These are phyloP conservation scores for Heliconius hewitsoni DNA, from an alignment of 1,140 invertebrate species.

Conservation along the genomic window DNA sequence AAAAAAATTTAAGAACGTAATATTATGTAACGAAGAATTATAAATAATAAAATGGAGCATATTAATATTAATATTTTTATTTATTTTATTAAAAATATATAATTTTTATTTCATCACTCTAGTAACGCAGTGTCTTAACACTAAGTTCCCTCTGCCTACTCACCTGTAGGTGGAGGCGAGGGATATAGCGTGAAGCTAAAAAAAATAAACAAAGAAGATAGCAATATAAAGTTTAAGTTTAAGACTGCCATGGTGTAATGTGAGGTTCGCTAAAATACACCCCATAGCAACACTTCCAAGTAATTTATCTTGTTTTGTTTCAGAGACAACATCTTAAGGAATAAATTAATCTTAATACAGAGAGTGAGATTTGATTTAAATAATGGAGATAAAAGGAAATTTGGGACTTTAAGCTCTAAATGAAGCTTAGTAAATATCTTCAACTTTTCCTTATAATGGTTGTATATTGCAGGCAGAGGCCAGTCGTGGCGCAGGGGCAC, in stretches of 20 bases:
- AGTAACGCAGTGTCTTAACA: background rate
- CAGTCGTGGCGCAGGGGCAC: no score
- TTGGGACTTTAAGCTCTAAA: background rate
- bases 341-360: slow-evolving; percentile 11
- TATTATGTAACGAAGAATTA: no score
- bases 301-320: slow-evolving; percentile 14
- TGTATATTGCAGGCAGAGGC: no score
- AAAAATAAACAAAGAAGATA: background rate
- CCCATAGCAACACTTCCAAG: background rate
- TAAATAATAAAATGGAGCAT: no score
- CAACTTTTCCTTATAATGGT: background rate
- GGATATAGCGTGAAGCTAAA: background rate
- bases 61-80: no score
- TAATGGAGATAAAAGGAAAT: slow-evolving; percentile 3
- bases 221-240: background rate
- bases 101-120: no score
- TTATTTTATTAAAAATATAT: no score
- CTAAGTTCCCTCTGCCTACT: background rate
- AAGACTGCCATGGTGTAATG: background rate
- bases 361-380: slow-evolving; percentile 10
- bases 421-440: background rate
- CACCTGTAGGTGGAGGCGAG: no score
- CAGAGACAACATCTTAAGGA: background rate
- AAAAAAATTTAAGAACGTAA: no score
- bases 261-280: background rate